Base-by-base conservation (phyloP, 2,888 invertebrate species). In the Melipona beecheii region DNA sequence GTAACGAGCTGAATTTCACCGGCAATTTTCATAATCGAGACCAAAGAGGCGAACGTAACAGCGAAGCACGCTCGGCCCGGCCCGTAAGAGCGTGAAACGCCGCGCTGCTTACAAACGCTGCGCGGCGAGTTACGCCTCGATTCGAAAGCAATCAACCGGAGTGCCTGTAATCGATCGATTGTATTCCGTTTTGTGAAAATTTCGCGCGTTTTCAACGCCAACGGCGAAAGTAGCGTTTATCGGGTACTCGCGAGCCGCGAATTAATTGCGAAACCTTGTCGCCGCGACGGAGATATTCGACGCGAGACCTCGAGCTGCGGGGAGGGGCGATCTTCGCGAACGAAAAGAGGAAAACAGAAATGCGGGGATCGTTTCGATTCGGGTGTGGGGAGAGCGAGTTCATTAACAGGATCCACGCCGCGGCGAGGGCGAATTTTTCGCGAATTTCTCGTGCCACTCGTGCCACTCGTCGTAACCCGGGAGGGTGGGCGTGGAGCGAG, bases 211-310 rank as follows among this genome's bases (percentile, higher is more conserved):
- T 36, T 27, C 13, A 56, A n/a, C 74, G 15, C 6, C 54, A 21
- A 9, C 5, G 13, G 27, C 19, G 21, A n/a, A 52, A 15, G n/a
- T 24, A 19, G n/a, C 73, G 64, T 78, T 74, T 62, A 79, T 79
- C 80, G 64, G 13, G 49, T 4, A 11, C 43, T 54, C 52, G 54
- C 77, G 70, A 19, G 68, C 60, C 36, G 11, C 43, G 71, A 60
- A 71, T 71, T 71, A 75, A 83, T 71, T 66, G 82, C 75, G 31
- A 66, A 66, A 68, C 70, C 65, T 71, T 68, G 80, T 73, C 31
- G 54, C 21, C 52, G 1, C 31, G 54, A 17, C 52, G 1, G n/a
- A n/a, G 62, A 54, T 66, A 43, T 65, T 75, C 54, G 36, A 54
- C 0, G 65, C 27, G 49, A 19, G 11, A n/a, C 36, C 58, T n/a